A percentile compares a stretch with the other conserved stretches of the same genome.
Evolutionary conservation across 1,140 invertebrate genomes (phyloP).

Genomic region (Drosophila pallidifrons): DNA sequence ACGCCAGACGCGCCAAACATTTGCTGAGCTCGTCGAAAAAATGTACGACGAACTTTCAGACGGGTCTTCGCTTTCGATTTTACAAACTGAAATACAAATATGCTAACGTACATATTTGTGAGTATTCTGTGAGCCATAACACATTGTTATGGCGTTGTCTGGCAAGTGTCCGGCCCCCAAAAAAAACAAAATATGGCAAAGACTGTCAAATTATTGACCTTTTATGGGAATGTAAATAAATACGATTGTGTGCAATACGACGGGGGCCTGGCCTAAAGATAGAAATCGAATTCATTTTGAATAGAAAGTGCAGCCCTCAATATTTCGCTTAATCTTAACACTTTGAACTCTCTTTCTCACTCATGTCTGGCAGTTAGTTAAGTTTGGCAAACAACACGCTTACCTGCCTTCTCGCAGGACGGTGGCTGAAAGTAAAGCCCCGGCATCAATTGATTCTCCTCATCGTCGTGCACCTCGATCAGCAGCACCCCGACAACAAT

Average conservation of each 20-base stretch:
- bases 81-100: slow-evolving; percentile 11
- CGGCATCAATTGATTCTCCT: slow-evolving; percentile 76
- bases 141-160: slow-evolving; percentile 25
- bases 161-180: slow-evolving; percentile 57
- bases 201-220: slow-evolving; percentile 57
- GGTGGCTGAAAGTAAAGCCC: slow-evolving; percentile 80
- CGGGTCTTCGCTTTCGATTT: slow-evolving; percentile 9
- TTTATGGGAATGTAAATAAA: slow-evolving; percentile 50
- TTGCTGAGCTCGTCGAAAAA: slow-evolving; percentile 40
- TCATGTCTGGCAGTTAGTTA: slow-evolving; percentile 66
- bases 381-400: slow-evolving; percentile 83
- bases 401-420: slow-evolving; percentile 84
- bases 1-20: slow-evolving; percentile 15
- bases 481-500: slow-evolving; percentile 69
- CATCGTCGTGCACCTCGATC: slow-evolving; percentile 83
- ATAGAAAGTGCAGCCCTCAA: slow-evolving; percentile 3
- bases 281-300: slow-evolving; percentile 2
- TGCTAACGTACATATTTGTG: neutral
- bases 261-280: slow-evolving; percentile 37
- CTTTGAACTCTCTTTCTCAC: slow-evolving; percentile 14
- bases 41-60: slow-evolving; percentile 19
- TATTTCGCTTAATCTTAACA: slow-evolving; percentile 6
- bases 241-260: neutral
- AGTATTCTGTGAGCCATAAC: neutral
- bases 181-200: neutral